A percentile compares a stretch with the other conserved stretches of the same genome.
phyloP scores from a whole-genome alignment of 2,797 vertebrate species.

The Sebastes vulpes region DNA sequence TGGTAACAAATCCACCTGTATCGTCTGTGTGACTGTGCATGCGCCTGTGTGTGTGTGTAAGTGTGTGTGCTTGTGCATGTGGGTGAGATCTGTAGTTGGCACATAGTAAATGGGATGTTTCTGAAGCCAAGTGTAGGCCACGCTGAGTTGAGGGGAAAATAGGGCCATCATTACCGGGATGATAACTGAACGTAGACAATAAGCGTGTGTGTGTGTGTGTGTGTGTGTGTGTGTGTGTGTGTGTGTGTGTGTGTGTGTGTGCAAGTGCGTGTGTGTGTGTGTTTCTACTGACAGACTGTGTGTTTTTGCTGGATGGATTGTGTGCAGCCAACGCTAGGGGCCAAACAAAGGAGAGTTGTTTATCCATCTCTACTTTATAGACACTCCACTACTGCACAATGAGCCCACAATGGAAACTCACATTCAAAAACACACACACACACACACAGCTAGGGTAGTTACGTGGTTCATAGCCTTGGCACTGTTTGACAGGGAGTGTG shows the following conservation, averaged over 20 bases:
- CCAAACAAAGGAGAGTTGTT: conserved; percentile 67
- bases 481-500: conserved; percentile 35
- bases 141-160: conserved; percentile 53
- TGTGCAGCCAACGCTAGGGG: conserved; percentile 42
- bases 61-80: background rate
- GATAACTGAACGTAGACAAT: conserved; percentile 39
- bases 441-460: background rate
- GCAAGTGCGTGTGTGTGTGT: background rate
- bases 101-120: conserved; percentile 39
- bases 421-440: background rate
- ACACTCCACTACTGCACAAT: conserved; percentile 47
- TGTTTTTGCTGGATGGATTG: conserved; percentile 42
- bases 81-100: conserved; percentile 33
- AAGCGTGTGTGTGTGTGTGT: background rate
- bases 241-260: background rate
- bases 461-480: conserved; percentile 28
- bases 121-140: conserved; percentile 42
- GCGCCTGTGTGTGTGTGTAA: too few species aligned
- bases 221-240: background rate
- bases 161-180: conserved; percentile 52
- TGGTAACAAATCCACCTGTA: conserved; percentile 29
- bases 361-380: conserved; percentile 64
- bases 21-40: background rate
- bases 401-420: conserved; percentile 32
- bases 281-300: conserved; percentile 31